phyloP scores from a whole-genome alignment of 2,888 invertebrate genomes.

The Rhingia rostrata region DNA sequence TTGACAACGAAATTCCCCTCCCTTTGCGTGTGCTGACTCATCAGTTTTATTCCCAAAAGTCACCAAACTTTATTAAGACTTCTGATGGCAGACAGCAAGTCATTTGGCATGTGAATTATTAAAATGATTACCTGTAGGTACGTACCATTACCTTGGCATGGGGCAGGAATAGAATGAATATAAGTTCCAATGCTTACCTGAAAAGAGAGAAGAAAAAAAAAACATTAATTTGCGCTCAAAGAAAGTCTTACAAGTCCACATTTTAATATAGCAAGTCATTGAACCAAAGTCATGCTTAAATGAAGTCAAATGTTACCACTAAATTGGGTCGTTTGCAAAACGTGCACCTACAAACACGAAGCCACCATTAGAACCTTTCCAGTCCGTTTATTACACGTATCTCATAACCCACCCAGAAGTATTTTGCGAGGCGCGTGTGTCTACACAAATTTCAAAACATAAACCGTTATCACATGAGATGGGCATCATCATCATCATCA shows the following conservation, averaged over 20 bases:
- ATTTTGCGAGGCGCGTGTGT: slow-evolving; percentile 51
- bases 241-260: not conserved
- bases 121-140: slow-evolving; percentile 29
- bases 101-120: not conserved
- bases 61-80: not conserved
- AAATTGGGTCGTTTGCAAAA: slow-evolving; percentile 46
- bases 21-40: too few relatives aligned
- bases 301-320: not conserved
- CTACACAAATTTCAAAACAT: slow-evolving; percentile 27
- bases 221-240: slow-evolving; percentile 47
- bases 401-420: slow-evolving; percentile 36
- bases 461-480: slow-evolving; percentile 22
- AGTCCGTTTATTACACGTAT: not conserved
- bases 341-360: slow-evolving; percentile 27
- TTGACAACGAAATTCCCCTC: too few relatives aligned
- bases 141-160: not conserved
- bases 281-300: slow-evolving; percentile 7
- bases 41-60: too few relatives aligned
- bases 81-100: not conserved
- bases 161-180: not conserved
- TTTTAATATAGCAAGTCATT: slow-evolving; percentile 38
- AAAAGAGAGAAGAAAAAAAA: slow-evolving; percentile 35
- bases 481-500: not conserved
- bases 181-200: slow-evolving; percentile 51
- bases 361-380: not conserved